phyloP scores from a whole-genome alignment of 2,113 vertebrate species.

The Zosterops japonicus region DNA sequence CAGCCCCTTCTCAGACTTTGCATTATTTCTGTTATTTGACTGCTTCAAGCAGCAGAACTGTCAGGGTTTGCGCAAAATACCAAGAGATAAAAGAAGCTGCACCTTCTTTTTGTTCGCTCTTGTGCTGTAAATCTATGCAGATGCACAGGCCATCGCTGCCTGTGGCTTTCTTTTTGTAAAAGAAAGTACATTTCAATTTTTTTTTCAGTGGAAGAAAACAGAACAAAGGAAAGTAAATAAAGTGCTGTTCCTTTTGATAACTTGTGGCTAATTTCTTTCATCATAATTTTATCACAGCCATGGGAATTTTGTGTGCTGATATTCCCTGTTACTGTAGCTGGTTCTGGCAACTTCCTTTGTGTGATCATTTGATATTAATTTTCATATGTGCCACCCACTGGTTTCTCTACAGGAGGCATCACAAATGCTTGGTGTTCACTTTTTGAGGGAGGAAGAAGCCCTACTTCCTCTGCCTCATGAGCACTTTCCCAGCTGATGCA shows the following conservation, averaged over 20 bases:
- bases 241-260: neutral
- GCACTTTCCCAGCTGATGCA: neutral
- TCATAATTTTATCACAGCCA: neutral
- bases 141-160: neutral
- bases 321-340: neutral
- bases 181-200: neutral
- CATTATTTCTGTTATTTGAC: neutral
- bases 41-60: neutral
- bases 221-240: slow-evolving; percentile 2
- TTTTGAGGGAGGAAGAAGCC: neutral
- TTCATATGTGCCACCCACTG: neutral
- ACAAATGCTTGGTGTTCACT: neutral
- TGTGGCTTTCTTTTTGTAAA: neutral
- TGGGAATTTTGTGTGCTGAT: neutral
- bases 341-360: neutral
- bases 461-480: neutral
- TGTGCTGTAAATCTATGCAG: neutral
- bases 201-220: neutral
- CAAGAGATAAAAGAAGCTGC: neutral
- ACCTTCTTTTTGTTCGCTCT: neutral
- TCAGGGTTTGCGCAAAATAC: neutral
- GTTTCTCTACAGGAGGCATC: neutral
- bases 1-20: neutral
- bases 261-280: neutral
- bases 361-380: neutral